Base-by-base conservation (phyloP, 2,888 invertebrate genomes). In the Pterostichus madidus region DNA sequence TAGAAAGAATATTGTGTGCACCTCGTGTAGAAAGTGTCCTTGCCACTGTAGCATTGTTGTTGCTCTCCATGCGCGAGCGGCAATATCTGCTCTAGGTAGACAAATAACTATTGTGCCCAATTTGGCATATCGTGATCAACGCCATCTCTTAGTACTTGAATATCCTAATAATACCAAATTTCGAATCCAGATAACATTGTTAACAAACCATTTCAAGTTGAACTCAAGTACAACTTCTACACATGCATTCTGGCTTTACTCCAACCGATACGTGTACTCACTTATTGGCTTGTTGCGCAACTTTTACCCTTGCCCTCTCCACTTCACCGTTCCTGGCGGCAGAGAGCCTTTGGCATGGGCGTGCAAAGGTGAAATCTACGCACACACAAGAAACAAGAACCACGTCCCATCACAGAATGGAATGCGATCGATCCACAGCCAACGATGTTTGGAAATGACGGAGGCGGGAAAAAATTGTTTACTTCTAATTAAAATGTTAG, bases 201-300 rank as follows among this genome's bases (percentile, higher is more conserved):
- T 11, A 24, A 24, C 24, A 24, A 24, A 24, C 3, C 24, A 24
- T 24, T 24, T 24, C 24, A 24, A 24, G 49, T n/a, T 49, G n/a
- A 49, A 49, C 11, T n/a, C 4, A 49, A 13, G n/a, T 49, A 49
- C 49, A 5, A 5, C 2, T 49, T 49, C 49, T 2, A 49, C 1
- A 0, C 6, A n/a, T 2, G 49, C 49, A 49, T 49, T n/a, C 49
- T 13, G 49, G 11, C 11, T 49, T n/a, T 0, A 39, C 39, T 39
- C 39, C 39, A 39, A n/a, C n/a, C n/a, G n/a, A 5, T 39, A 52
- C 35, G 31, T 46, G 15, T 24, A 24, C 59, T 77, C 44, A 39
- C 77, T 35, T 56, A 24, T 32, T 32, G 68, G 32, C 59, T 31
- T 61, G 44, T 64, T 79, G 78, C 78, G 78, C 64, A 79, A 79